Percentiles rank a stretch among this genome's conserved stretches.
Conservation (phyloP, 2,888 invertebrate genomes). For the Cosmia trapezina region DNA sequence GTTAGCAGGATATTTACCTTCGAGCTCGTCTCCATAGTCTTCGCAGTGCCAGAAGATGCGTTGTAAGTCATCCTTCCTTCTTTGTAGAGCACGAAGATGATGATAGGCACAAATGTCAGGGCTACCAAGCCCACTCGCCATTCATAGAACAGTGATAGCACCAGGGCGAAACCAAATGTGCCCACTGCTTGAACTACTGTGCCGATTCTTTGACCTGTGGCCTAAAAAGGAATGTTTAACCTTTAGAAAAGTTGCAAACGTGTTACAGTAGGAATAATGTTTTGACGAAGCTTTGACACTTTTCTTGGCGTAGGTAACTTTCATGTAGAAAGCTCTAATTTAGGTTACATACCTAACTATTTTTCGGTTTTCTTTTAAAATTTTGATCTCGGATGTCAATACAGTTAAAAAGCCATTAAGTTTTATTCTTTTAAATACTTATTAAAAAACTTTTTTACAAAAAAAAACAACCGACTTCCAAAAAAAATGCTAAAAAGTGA, state of each 20-base stretch:
- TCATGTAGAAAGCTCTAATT: no score
- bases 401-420: no score
- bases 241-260: not conserved
- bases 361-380: no score
- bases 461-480: no score
- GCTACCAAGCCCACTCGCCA: conserved; percentile 94
- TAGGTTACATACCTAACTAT: no score
- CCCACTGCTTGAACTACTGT: conserved; percentile 93
- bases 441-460: no score
- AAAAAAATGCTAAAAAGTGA: no score
- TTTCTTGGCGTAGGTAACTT: no score
- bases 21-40: conserved; percentile 93
- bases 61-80: conserved; percentile 92
- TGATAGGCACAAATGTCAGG: conserved; percentile 93
- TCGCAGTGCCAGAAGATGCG: conserved; percentile 92
- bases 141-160: conserved; percentile 92
- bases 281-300: no score
- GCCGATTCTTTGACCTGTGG: conserved; percentile 95
- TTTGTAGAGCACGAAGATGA: conserved; percentile 92
- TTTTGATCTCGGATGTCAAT: no score
- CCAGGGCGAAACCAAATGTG: conserved; percentile 92
- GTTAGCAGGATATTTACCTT: conserved; percentile 86
- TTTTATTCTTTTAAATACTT: no score
- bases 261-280: no score
- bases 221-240: conserved; percentile 83